These are phyloP conservation scores for Anoplius nigerrimus DNA, from an alignment of 2,888 invertebrate genomes.

Conservation along the genomic window DNA sequence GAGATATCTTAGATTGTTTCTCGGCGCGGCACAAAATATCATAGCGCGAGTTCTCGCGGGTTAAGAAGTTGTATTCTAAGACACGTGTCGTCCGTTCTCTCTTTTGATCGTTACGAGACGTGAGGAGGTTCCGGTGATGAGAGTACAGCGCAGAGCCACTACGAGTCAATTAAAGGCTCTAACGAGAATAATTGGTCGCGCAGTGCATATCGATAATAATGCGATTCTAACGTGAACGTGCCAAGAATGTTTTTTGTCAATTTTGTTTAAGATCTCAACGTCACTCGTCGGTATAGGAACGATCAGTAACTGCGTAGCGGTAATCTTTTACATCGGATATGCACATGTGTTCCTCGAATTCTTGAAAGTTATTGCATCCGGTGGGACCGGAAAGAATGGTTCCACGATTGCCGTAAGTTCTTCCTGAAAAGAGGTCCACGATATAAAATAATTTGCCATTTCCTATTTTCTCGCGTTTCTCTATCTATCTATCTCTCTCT, in stretches of 20 bases:
- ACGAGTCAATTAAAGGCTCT: not conserved
- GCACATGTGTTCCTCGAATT: conserved; percentile 82
- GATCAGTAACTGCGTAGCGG: conserved; percentile 71
- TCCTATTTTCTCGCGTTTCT: conserved; percentile 5
- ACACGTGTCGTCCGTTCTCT: no score
- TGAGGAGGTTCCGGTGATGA: no score
- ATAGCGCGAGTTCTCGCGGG: no score
- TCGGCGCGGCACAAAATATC: no score
- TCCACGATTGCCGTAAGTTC: conserved; percentile 95
- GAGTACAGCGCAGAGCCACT: no score
- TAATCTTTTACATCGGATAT: conserved; percentile 80
- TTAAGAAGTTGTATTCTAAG: no score
- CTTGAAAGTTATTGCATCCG: conserved; percentile 84
- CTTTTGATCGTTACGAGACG: no score
- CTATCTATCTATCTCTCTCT: no score
- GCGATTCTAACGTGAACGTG: conserved; percentile 11
- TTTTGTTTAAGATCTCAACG: conserved; percentile 71
- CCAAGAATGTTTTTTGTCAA: conserved; percentile 59
- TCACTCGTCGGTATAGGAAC: conserved; percentile 59
- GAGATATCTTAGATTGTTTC: no score
- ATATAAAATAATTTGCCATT: conserved; percentile 9
- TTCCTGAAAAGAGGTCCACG: conserved; percentile 22
- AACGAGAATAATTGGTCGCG: conserved; percentile 1
- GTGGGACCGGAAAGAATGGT: conserved; percentile 97
- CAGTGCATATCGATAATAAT: not conserved